Evolutionary conservation across 2,888 invertebrate species (phyloP).

Genomic region (Meloe dianella): DNA sequence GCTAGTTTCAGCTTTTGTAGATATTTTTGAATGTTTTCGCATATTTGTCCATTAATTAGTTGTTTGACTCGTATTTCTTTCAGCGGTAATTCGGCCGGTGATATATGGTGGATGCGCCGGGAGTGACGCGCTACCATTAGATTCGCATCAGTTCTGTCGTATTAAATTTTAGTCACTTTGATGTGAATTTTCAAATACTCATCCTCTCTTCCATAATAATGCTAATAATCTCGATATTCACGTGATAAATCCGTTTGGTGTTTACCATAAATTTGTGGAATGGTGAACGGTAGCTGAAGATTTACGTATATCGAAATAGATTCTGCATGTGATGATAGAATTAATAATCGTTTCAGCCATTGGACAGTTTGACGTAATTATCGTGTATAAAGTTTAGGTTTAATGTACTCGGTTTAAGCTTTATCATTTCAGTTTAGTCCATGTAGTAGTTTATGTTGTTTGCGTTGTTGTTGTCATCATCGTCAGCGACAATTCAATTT

Average conservation of each 20-base stretch:
- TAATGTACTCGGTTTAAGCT: neutral
- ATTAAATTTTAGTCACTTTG: too few relatives aligned
- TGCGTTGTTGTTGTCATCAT: neutral
- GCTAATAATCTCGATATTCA: too few relatives aligned
- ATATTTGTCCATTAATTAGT: too few relatives aligned
- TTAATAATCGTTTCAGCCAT: slow-evolving; percentile 29
- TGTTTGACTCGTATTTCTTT: too few relatives aligned
- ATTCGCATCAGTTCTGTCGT: too few relatives aligned
- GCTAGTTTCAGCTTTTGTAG: neutral
- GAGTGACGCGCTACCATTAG: too few relatives aligned
- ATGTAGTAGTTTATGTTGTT: neutral
- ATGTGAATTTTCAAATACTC: too few relatives aligned
- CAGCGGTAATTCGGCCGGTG: too few relatives aligned
- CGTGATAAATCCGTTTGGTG: too few relatives aligned
- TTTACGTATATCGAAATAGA: neutral
- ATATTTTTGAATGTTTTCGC: neutral
- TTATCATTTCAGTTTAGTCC: neutral
- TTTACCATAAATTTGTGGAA: neutral
- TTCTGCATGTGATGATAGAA: slow-evolving; percentile 22
- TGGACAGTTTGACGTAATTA: slow-evolving; percentile 26
- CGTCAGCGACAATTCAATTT: neutral
- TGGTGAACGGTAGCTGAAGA: neutral
- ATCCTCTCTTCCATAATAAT: too few relatives aligned
- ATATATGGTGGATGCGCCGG: too few relatives aligned
- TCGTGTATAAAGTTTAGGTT: neutral